These are phyloP conservation scores for Gymnobelideus leadbeateri DNA, from an alignment of 2,113 vertebrate species.

Conservation along the genomic window DNA sequence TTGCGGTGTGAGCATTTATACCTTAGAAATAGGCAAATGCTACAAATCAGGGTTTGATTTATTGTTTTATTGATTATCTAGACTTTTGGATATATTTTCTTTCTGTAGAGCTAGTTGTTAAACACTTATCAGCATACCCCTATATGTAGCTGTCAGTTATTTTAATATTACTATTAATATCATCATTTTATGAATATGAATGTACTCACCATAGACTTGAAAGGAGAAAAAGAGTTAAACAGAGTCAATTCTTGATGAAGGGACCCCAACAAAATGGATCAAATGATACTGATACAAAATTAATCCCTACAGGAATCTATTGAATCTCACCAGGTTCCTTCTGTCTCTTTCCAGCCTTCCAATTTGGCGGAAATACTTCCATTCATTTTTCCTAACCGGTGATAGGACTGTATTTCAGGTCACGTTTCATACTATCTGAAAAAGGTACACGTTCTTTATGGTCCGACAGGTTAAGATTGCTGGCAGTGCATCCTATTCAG, in stretches of 20 bases:
- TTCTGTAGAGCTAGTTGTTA: neutral
- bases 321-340: neutral
- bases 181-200: neutral
- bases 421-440: neutral
- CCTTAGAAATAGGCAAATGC: neutral
- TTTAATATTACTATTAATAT: neutral
- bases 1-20: neutral
- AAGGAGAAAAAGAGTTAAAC: neutral
- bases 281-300: neutral
- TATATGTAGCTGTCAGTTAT: neutral
- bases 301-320: neutral
- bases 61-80: neutral
- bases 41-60: neutral
- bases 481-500: neutral
- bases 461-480: neutral
- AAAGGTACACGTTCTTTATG: neutral
- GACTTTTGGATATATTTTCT: neutral
- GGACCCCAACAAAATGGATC: neutral
- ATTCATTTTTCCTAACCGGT: neutral
- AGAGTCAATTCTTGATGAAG: neutral
- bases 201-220: neutral
- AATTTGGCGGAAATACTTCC: neutral
- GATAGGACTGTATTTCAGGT: neutral
- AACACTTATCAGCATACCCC: neutral
- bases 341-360: neutral